These are phyloP conservation scores for Muraenolepis orangiensis DNA, from an alignment of 2,797 vertebrate species.

Conservation along the genomic window DNA sequence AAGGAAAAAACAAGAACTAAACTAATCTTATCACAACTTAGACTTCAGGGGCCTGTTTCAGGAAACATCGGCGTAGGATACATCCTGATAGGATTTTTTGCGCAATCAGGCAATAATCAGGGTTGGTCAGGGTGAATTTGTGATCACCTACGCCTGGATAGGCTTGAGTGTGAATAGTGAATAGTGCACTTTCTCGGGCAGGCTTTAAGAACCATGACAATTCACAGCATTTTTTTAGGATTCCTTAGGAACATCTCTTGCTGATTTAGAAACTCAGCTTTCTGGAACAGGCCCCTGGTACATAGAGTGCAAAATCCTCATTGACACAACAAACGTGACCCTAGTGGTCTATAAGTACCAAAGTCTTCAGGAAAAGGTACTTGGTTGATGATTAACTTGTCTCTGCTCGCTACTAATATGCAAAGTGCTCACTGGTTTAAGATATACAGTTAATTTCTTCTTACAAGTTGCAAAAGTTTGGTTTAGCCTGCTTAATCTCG, in stretches of 20 bases:
- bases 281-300: constrained; percentile 37
- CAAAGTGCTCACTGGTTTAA: constrained; percentile 63
- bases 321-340: constrained; percentile 51
- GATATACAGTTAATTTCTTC: constrained; percentile 39
- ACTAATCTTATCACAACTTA: not conserved
- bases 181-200: not conserved
- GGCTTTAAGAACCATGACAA: not conserved
- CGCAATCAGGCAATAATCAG: not conserved
- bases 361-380: constrained; percentile 38
- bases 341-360: constrained; percentile 49
- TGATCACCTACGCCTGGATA: not conserved
- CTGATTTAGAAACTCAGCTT: not conserved
- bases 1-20: constrained; percentile 9
- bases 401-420: constrained; percentile 60
- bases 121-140: not conserved
- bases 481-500: constrained; percentile 71
- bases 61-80: not conserved
- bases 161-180: not conserved
- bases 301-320: constrained; percentile 68
- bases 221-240: not conserved
- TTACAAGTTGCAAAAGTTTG: constrained; percentile 65
- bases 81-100: not conserved
- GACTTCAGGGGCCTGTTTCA: not conserved
- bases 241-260: constrained; percentile 1
- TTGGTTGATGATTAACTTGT: constrained; percentile 46